Evolutionary conservation across 2,113 vertebrate genomes (phyloP).

Genomic region (Prolemur simus): DNA sequence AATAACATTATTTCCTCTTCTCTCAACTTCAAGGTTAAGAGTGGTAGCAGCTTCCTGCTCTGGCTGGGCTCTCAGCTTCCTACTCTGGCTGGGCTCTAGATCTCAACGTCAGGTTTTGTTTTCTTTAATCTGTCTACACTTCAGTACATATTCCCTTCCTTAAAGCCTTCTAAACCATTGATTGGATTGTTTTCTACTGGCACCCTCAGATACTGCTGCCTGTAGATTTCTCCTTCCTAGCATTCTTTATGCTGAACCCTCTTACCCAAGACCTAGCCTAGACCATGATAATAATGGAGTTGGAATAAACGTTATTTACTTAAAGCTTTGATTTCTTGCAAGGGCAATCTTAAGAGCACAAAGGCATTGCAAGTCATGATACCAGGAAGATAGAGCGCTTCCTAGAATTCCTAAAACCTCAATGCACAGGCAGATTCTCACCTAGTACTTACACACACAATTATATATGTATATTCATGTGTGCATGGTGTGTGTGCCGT

Average conservation of each 20-base stretch:
- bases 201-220: background rate
- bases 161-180: background rate
- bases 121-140: background rate
- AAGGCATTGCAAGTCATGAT: background rate
- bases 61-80: background rate
- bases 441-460: background rate
- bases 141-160: background rate
- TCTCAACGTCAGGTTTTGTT: background rate
- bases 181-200: background rate
- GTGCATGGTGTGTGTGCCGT: background rate
- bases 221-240: background rate
- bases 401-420: background rate
- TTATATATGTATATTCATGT: background rate
- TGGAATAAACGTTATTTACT: background rate
- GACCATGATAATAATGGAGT: background rate
- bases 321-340: background rate
- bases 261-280: background rate
- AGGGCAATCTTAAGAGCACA: background rate
- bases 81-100: background rate
- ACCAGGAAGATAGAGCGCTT: background rate
- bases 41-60: background rate
- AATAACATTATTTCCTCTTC: background rate
- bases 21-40: background rate
- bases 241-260: background rate
- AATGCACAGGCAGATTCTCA: background rate